phyloP scores from a whole-genome alignment of 2,113 vertebrate species.

The Syrmaticus mikado region DNA sequence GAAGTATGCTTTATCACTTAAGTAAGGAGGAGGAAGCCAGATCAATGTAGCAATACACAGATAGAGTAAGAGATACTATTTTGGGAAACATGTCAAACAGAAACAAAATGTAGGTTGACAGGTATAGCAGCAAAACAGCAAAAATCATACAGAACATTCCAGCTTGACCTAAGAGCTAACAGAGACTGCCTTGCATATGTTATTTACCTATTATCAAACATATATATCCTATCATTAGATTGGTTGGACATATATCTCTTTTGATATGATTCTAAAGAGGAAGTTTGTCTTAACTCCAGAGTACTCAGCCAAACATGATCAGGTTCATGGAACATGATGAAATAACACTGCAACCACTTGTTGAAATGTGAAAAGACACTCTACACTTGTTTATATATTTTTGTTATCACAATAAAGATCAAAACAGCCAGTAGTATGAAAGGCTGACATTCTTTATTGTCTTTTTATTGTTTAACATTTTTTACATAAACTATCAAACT shows the following conservation, averaged over 20 bases:
- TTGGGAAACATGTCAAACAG: background rate
- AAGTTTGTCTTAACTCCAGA: background rate
- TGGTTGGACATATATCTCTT: background rate
- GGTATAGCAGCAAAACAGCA: background rate
- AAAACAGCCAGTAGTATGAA: background rate
- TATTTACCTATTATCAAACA: slow-evolving; percentile 27
- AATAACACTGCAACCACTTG: background rate
- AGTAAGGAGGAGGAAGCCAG: background rate
- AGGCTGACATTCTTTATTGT: background rate
- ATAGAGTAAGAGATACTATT: slow-evolving; percentile 9
- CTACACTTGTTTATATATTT: slow-evolving; percentile 19
- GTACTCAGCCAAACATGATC: slow-evolving; percentile 7
- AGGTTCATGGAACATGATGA: background rate
- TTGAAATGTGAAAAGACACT: background rate
- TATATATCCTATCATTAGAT: background rate
- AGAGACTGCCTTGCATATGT: background rate
- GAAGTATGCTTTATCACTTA: background rate
- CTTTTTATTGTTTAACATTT: background rate
- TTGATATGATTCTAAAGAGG: slow-evolving; percentile 26
- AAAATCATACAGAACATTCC: background rate
- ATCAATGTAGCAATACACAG: background rate
- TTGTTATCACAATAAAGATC: background rate
- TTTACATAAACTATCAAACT: background rate
- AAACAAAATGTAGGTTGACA: slow-evolving; percentile 27
- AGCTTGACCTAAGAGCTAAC: slow-evolving; percentile 32